Evolutionary conservation across 2,113 vertebrate genomes (phyloP).

Genomic region (Polypterus bichir): DNA sequence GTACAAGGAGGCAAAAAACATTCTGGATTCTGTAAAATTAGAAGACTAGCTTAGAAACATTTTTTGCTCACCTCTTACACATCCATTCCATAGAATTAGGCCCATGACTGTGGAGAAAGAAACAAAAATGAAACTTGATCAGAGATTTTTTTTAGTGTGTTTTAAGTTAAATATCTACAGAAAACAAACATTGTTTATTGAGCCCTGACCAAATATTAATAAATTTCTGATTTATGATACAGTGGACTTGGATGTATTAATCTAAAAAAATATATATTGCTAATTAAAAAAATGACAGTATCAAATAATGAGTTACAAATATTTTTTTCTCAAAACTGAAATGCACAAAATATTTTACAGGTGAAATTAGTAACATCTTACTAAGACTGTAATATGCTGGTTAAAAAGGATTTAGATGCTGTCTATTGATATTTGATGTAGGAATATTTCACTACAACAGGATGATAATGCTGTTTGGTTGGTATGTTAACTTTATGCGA

Average conservation of each 20-base stretch:
- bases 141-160: background rate
- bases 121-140: background rate
- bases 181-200: constrained; percentile 9
- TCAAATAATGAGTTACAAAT: too few species aligned
- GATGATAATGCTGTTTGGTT: too few species aligned
- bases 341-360: too few species aligned
- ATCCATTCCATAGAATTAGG: constrained; percentile 57
- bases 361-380: too few species aligned
- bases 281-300: too few species aligned
- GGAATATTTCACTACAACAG: too few species aligned
- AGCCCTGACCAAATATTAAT: background rate
- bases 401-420: too few species aligned
- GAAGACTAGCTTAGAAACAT: constrained; percentile 51
- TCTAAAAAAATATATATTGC: too few species aligned
- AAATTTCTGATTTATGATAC: background rate
- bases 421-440: too few species aligned
- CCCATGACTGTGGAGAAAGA: constrained; percentile 4
- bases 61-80: constrained; percentile 31
- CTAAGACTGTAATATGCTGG: too few species aligned
- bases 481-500: too few species aligned
- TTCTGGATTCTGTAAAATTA: constrained; percentile 81
- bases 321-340: too few species aligned
- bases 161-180: background rate
- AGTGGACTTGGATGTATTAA: background rate
- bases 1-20: constrained; percentile 71